Percentiles rank a stretch among this genome's conserved stretches.
Evolutionary conservation across 2,797 vertebrate genomes (phyloP).

Genomic region (Pseudochirops corinnae): DNA sequence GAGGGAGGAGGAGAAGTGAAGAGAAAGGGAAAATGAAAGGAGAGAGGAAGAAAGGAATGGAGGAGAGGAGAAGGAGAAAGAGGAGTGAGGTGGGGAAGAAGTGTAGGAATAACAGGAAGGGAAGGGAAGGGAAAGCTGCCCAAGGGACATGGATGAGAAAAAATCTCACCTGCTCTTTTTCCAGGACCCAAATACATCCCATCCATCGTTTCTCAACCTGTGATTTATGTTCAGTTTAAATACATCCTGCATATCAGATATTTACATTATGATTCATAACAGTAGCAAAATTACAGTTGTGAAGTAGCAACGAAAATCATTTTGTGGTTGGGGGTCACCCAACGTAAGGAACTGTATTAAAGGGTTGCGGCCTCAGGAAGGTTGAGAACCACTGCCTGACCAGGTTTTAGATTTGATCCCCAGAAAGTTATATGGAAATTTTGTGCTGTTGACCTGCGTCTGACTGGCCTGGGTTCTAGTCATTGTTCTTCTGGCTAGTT

Average conservation of each 20-base stretch:
- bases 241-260: too few relatives aligned
- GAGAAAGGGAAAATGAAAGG: background rate
- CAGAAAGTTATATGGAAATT: background rate
- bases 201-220: too few relatives aligned
- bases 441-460: background rate
- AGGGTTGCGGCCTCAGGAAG: too few relatives aligned
- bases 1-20: background rate
- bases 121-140: background rate
- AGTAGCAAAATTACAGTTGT: too few relatives aligned
- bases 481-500: background rate
- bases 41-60: background rate
- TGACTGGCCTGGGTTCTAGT: background rate
- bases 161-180: background rate
- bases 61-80: background rate
- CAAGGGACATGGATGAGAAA: background rate
- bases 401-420: background rate
- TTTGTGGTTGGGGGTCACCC: too few relatives aligned
- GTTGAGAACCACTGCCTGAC: background rate
- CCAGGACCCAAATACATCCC: background rate
- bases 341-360: too few relatives aligned
- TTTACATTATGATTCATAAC: too few relatives aligned
- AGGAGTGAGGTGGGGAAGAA: too few relatives aligned
- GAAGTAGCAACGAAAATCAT: too few relatives aligned
- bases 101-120: background rate
- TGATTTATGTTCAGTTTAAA: too few relatives aligned